phyloP scores from a whole-genome alignment of 2,113 vertebrate species.

The Crotophaga sulcirostris region DNA sequence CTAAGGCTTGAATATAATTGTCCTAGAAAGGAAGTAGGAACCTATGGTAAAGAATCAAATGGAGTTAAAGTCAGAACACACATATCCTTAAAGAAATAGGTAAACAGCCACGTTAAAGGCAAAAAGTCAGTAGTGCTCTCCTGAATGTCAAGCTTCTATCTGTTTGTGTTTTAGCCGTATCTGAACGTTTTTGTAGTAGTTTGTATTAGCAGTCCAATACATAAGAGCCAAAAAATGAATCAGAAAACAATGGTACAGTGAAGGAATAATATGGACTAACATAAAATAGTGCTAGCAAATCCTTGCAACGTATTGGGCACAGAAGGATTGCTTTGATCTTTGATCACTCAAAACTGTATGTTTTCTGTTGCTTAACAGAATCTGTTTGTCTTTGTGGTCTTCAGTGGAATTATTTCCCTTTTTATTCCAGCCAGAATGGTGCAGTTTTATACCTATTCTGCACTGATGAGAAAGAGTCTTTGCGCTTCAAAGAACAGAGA shows the following conservation, averaged over 20 bases:
- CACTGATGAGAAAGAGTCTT: background rate
- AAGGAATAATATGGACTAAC: background rate
- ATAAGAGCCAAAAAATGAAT: background rate
- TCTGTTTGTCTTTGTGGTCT: background rate
- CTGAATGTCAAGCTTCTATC: background rate
- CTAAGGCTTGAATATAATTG: conserved; percentile 29
- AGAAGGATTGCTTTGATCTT: background rate
- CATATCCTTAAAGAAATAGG: background rate
- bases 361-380: background rate
- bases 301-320: background rate
- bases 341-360: background rate
- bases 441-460: background rate
- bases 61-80: background rate
- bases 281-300: background rate
- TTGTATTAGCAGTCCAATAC: background rate
- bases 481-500: background rate
- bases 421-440: background rate
- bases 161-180: background rate
- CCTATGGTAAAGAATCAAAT: background rate
- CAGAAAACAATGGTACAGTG: background rate
- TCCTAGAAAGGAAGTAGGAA: background rate
- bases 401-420: background rate
- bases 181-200: background rate
- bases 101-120: background rate
- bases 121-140: background rate